phyloP scores from a whole-genome alignment of 1,140 invertebrate genomes.

The Ostrea edulis region DNA sequence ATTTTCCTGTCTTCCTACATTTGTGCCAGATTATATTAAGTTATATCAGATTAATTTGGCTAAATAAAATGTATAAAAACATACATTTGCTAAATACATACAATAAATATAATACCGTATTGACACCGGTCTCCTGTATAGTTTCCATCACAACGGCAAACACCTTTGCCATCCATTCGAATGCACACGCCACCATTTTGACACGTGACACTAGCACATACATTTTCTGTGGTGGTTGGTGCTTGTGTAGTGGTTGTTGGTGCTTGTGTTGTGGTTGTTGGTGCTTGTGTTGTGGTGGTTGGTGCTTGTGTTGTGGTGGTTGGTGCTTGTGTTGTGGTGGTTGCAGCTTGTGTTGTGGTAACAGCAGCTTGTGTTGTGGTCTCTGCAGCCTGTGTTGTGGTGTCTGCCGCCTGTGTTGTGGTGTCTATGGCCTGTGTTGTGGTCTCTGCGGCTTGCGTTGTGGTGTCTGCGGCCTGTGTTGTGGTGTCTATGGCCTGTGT shows the following conservation, averaged over 20 bases:
- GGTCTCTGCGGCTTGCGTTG: not conserved
- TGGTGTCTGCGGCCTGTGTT: not conserved
- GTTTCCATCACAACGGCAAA: not conserved
- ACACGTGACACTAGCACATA: not conserved
- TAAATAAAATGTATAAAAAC: too few species aligned
- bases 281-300: not conserved
- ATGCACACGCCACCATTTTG: not conserved
- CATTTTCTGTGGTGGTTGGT: not conserved
- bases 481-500: not conserved
- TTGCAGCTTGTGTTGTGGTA: not conserved
- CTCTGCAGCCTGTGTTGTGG: not conserved
- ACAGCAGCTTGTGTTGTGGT: not conserved
- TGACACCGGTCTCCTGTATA: not conserved
- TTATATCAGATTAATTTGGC: too few species aligned
- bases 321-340: not conserved
- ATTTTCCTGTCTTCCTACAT: too few species aligned
- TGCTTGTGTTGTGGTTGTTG: not conserved
- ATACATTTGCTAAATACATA: too few species aligned
- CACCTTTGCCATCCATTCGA: not conserved
- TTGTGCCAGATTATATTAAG: too few species aligned
- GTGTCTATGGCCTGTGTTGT: not conserved
- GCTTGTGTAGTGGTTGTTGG: not conserved
- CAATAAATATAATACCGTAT: not conserved
- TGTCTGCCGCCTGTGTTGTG: not conserved
- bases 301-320: not conserved